Conservation (phyloP, 2,797 vertebrate genomes). For the Periparus ater region DNA sequence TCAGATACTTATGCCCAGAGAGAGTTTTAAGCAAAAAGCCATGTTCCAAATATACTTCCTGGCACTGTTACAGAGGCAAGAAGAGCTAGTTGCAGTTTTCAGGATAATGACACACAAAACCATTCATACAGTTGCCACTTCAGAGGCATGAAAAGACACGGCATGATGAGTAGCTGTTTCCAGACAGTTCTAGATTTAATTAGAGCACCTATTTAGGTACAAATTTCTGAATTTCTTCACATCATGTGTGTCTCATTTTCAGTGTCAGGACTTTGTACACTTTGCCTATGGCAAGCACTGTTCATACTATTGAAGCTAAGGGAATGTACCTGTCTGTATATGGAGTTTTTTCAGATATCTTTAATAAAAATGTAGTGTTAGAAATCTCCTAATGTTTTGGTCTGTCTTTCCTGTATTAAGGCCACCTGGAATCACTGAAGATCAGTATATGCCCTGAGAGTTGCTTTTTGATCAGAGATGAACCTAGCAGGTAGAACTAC, state of each 20-base stretch:
- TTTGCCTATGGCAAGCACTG: not conserved
- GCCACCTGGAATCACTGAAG: not conserved
- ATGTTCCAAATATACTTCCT: constrained; percentile 18
- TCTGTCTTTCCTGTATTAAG: not conserved
- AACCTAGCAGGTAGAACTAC: not conserved
- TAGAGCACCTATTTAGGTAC: not conserved
- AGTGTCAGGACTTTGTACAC: not conserved
- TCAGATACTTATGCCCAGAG: not conserved
- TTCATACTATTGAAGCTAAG: not conserved
- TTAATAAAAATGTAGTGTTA: not conserved
- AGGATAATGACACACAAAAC: not conserved
- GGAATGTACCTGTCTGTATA: not conserved
- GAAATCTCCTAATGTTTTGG: not conserved
- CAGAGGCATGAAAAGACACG: not conserved
- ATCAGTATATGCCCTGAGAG: not conserved
- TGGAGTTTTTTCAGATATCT: not conserved
- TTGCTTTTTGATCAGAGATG: not conserved
- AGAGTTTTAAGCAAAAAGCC: constrained; percentile 17
- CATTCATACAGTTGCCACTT: not conserved
- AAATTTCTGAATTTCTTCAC: not conserved
- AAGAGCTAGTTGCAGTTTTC: constrained; percentile 32
- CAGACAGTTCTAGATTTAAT: constrained; percentile 11
- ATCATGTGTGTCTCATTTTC: not conserved
- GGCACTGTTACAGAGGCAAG: not conserved
- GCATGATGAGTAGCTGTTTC: not conserved